These are phyloP conservation scores for Brachynemurus nebulosus DNA, from an alignment of 2,888 invertebrate species.

Conservation along the genomic window DNA sequence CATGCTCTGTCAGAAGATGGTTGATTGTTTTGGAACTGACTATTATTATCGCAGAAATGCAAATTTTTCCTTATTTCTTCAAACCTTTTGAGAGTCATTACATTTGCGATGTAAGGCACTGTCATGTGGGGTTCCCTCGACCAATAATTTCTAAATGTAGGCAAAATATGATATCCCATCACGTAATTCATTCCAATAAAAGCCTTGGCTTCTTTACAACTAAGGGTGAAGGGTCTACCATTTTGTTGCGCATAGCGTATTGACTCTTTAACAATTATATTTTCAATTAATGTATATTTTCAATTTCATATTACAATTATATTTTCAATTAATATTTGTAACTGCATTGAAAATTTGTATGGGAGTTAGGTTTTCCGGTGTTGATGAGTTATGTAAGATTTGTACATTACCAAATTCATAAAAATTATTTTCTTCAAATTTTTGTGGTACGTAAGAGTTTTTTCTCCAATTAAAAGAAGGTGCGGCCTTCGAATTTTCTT, in stretches of 20 bases:
- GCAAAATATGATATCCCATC: not conserved
- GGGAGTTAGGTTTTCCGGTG: too few species aligned
- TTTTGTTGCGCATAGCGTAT: not conserved
- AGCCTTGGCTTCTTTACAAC: not conserved
- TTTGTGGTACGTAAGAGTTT: too few species aligned
- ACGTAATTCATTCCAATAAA: not conserved
- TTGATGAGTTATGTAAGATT: too few species aligned
- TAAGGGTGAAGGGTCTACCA: not conserved
- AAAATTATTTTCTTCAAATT: too few species aligned
- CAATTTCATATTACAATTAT: too few species aligned
- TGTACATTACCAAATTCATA: not conserved
- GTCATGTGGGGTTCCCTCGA: not conserved
- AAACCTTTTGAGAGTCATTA: not conserved
- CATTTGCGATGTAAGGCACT: not conserved
- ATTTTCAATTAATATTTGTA: too few species aligned
- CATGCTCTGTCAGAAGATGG: not conserved
- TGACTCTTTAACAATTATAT: not conserved
- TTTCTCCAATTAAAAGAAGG: too few species aligned
- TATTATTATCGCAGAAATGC: not conserved
- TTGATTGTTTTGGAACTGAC: not conserved
- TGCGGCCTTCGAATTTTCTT: too few species aligned
- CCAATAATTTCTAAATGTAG: not conserved
- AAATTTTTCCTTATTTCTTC: not conserved
- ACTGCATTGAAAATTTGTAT: too few species aligned
- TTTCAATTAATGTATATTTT: not conserved